phyloP scores from a whole-genome alignment of 2,888 invertebrate species.

The Parelbella ahira region DNA sequence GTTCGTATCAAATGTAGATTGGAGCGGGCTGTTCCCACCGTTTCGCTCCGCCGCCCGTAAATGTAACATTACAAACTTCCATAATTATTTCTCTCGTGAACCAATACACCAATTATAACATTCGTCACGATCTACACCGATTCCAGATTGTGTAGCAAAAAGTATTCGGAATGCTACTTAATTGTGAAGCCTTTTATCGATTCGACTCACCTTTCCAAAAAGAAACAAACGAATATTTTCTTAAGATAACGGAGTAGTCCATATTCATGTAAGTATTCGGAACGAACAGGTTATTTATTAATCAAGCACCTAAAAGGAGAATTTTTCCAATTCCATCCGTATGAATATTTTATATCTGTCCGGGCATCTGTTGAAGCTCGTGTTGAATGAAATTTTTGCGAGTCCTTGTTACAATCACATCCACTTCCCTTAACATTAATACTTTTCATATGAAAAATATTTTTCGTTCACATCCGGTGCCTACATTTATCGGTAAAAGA shows the following conservation, averaged over 20 bases:
- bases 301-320: constrained; percentile 30
- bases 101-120: constrained; percentile 72
- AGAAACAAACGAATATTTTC: constrained; percentile 7
- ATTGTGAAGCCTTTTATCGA: constrained; percentile 47
- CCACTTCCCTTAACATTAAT: constrained; percentile 19
- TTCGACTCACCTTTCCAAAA: constrained; percentile 31
- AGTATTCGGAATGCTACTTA: constrained; percentile 51
- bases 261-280: constrained; percentile 12
- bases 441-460: constrained; percentile 22
- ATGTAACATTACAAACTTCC: constrained; percentile 58
- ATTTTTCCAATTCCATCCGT: constrained; percentile 31
- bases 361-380: constrained; percentile 30
- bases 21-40: constrained; percentile 73
- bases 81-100: constrained; percentile 74
- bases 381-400: constrained; percentile 32
- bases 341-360: constrained; percentile 35
- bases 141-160: constrained; percentile 57
- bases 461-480: constrained; percentile 6
- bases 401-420: constrained; percentile 20
- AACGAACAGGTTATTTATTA: constrained; percentile 29
- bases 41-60: constrained; percentile 64
- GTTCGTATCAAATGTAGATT: constrained; percentile 69
- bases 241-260: constrained; percentile 8
- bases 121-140: constrained; percentile 67
- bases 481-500: constrained; percentile 3